Base-by-base conservation (phyloP, 1,140 invertebrate genomes). In the Solen grandis region DNA sequence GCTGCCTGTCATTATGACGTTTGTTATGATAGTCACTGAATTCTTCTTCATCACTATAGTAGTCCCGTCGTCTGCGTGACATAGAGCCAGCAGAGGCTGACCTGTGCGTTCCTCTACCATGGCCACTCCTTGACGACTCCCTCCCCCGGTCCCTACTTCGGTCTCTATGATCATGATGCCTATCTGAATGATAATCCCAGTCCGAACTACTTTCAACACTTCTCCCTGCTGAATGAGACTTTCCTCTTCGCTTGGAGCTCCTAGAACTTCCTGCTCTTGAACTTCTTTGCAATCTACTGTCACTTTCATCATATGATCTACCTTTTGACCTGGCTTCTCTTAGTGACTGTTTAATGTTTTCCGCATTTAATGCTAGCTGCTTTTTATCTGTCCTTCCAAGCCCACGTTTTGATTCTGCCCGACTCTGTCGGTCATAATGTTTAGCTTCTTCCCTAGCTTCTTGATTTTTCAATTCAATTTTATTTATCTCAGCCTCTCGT, bases 321-420 rank as follows among this genome's bases (percentile, higher is more conserved):
- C 74, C 74, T 19, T 63, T 76, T 36, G 54, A 22, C 46, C 74
- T 65, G 5, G 74, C 74, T 38, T 76, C 46, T 52, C 74, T 62
- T 38, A 76, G n/a, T 36, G 74, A 76, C 22, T 76, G 13, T 63
- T 76, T 76, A n/a, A 76, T 19, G 66, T 76, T 76, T 55, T 52
- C 62, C 52, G 65, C 41, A 36, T 60, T 76, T 8, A 76, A 33
- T 13, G 38, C 0, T 19, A 63, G 22, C 13, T 29, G 46, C 50
- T 76, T 52, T 52, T 63, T 65, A 27, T 76, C 66, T 22, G 74
- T 36, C 25, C 74, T 46, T 14, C 74, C 74, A 8, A 76, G 27
- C 22, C 74, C 74, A 8, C 62, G 57, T 25, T 54, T 76, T 16
- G 74, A 52, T 22, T 76, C 74, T 0, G 29, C 50, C 16, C 74